Evolutionary conservation across 2,113 vertebrate genomes (phyloP).

Genomic region (Hydrolagus affinis): DNA sequence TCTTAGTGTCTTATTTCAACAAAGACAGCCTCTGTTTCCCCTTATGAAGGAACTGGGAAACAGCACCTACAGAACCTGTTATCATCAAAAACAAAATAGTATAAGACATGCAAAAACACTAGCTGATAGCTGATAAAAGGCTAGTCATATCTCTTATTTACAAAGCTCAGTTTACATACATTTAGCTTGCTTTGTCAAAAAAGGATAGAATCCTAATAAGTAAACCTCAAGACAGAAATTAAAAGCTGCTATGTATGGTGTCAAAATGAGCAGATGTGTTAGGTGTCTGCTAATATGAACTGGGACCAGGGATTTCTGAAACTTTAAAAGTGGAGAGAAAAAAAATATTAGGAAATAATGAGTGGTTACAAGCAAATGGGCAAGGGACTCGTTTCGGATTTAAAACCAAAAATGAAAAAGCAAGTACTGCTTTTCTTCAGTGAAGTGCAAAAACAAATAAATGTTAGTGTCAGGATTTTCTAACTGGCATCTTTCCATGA

Average conservation of each 20-base stretch:
- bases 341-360: slow-evolving; percentile 37
- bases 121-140: neutral
- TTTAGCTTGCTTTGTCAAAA: neutral
- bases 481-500: slow-evolving; percentile 61
- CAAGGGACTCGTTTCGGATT: slow-evolving; percentile 39
- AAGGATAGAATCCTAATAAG: neutral
- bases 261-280: slow-evolving; percentile 10
- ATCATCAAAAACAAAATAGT: neutral
- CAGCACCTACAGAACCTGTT: slow-evolving; percentile 26
- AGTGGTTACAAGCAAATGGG: slow-evolving; percentile 34
- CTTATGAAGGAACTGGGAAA: slow-evolving; percentile 9
- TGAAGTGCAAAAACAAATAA: slow-evolving; percentile 54
- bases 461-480: slow-evolving; percentile 55
- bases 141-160: neutral
- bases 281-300: slow-evolving; percentile 47
- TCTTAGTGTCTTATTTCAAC: slow-evolving; percentile 34
- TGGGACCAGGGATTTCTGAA: slow-evolving; percentile 38
- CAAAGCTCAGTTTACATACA: neutral
- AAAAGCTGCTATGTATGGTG: neutral
- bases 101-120: neutral
- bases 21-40: neutral
- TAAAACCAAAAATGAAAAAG: slow-evolving; percentile 46
- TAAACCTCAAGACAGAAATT: slow-evolving; percentile 4
- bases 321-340: slow-evolving; percentile 42
- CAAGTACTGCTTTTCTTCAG: slow-evolving; percentile 42